Evolutionary conservation across 2,888 invertebrate genomes (phyloP), one percentile per base, ranked within the genome.

Genomic region (Ditylenchus weischeri): DNA sequence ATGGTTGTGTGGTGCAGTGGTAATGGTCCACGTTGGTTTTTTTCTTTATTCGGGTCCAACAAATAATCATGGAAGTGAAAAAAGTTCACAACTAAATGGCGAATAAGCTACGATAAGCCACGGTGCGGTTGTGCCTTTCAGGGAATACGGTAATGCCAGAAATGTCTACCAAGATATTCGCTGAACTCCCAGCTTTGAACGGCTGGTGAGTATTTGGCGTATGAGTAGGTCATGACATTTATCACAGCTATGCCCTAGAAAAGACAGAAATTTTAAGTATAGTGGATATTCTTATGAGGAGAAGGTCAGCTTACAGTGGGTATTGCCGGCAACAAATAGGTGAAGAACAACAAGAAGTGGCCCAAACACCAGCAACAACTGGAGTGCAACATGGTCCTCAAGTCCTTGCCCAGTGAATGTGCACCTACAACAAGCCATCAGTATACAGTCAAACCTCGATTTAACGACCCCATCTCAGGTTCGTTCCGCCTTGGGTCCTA

Each of bases 361-460:
- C 83, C 83, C 62, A 78, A 68, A 59, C 78, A 78, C 73, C 82
- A 82, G 70, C 81, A 81, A 64, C 78, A 79, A 21, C 69, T 66
- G 11, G 67, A 63, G 21, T 59, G 62, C 65, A 83, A 69, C 78
- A 83, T 81, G 10, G 73, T 59, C 58, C 75, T 75, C 19, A 83
- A 72, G 66, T 83, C 83, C 23, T 72, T 75, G 54, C 82, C 83
- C 60, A 83, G 75, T 19, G 76, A 72, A 69, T 83, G 80, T 15
- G 78, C 81, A 62, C 79, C 79, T 79, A 64, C 66, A 70, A 70
- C 15, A 8, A 69, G 5, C 11, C 36, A 23, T 13, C 18, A 62
- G 18, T 61, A 58, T n/a, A 29, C 29, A n/a, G n/a, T n/a, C n/a
- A n/a, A n/a, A n/a, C n/a, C n/a, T n/a, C n/a, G n/a, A n/a, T n/a